A percentile compares a stretch with the other conserved stretches of the same genome.
These are phyloP conservation scores for Craniophora ligustri DNA, from an alignment of 2,888 invertebrate species.

Conservation along the genomic window DNA sequence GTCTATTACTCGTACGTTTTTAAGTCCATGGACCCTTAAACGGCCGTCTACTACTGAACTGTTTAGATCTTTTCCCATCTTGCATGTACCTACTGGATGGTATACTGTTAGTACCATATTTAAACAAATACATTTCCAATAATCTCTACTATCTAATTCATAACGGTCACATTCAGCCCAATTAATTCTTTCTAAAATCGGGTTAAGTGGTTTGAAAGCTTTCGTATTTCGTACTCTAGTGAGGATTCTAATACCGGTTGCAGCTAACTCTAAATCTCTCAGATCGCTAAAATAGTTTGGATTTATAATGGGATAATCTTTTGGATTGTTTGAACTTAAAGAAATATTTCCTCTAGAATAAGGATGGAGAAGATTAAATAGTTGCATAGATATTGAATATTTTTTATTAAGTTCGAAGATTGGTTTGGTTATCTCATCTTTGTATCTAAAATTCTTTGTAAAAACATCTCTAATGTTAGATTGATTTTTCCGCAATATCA, in stretches of 20 bases:
- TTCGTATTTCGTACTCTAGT: conserved; percentile 58
- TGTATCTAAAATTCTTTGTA: conserved; percentile 45
- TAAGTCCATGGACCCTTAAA: conserved; percentile 90
- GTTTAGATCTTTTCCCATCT: conserved; percentile 84
- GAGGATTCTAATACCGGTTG: conserved; percentile 65
- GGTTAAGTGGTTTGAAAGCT: conserved; percentile 25
- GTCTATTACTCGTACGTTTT: conserved; percentile 91
- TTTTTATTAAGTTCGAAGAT: conserved; percentile 60
- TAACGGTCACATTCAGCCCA: conserved; percentile 62
- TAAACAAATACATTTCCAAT: conserved; percentile 73
- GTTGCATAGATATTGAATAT: conserved; percentile 66
- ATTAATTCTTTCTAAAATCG: conserved; percentile 59
- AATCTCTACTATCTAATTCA: conserved; percentile 59
- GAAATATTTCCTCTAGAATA: conserved; percentile 86
- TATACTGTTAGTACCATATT: conserved; percentile 87
- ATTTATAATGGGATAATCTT: conserved; percentile 69
- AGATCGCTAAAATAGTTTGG: conserved; percentile 85
- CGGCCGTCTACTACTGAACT: conserved; percentile 84
- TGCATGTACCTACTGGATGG: conserved; percentile 91
- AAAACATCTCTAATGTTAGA: background rate
- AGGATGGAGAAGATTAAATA: conserved; percentile 80
- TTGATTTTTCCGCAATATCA: conserved; percentile 66
- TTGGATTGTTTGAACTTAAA: conserved; percentile 87
- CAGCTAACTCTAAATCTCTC: conserved; percentile 80
- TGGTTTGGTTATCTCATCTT: conserved; percentile 43